phyloP scores from a whole-genome alignment of 2,797 vertebrate species.

The Acanthopagrus latus region DNA sequence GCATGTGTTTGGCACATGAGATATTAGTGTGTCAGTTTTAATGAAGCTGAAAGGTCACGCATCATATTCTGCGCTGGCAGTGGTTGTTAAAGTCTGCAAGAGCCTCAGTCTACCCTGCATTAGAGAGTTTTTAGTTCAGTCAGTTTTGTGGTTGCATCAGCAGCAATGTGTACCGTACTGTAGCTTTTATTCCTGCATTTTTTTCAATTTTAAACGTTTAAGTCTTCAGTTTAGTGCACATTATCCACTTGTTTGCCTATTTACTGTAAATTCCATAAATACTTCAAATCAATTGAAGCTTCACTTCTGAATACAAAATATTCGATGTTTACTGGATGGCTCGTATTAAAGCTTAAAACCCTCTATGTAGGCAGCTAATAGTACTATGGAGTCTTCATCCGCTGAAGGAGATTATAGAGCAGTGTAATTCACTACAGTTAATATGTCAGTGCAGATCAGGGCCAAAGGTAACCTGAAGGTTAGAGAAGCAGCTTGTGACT shows the following conservation, averaged over 20 bases:
- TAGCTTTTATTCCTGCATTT: not conserved
- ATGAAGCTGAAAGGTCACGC: constrained; percentile 43
- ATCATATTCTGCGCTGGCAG: constrained; percentile 2
- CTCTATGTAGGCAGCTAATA: not conserved
- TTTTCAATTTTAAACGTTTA: not conserved
- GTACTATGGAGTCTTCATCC: constrained; percentile 17
- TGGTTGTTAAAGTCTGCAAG: constrained; percentile 1
- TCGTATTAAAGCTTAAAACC: constrained; percentile 17
- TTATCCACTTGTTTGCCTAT: not conserved
- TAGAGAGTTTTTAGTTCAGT: not conserved
- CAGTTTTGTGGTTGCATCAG: constrained; percentile 4
- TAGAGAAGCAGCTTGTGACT: constrained; percentile 57
- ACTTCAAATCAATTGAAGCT: not conserved
- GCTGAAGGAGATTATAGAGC: constrained; percentile 31
- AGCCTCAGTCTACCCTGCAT: not conserved
- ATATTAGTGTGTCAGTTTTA: constrained; percentile 33
- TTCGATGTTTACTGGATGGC: constrained; percentile 11
- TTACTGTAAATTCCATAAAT: constrained; percentile 1
- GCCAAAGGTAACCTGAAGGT: constrained; percentile 50
- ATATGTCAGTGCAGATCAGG: constrained; percentile 18
- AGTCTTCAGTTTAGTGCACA: not conserved
- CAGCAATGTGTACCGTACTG: not conserved
- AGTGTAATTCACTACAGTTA: constrained; percentile 32
- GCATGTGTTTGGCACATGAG: constrained; percentile 1
- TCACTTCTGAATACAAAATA: not conserved